Conservation (phyloP, 2,113 vertebrate species). For the Chiloscyllium plagiosum region DNA sequence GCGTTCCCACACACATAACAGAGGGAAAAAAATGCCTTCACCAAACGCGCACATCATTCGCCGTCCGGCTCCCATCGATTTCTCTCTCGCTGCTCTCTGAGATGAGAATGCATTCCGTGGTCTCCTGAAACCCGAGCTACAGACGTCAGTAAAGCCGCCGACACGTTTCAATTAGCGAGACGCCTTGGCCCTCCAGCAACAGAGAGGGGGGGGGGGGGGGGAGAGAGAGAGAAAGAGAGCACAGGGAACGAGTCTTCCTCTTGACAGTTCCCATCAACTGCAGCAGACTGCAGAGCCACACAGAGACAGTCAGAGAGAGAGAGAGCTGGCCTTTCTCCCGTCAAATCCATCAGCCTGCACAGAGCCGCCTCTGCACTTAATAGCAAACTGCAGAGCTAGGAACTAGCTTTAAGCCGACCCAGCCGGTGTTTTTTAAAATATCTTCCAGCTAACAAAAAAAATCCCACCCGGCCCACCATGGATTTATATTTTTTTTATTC, state of each 20-base stretch:
- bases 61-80: slow-evolving; percentile 64
- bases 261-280: slow-evolving; percentile 50
- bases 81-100: slow-evolving; percentile 43
- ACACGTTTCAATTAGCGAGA: slow-evolving; percentile 81
- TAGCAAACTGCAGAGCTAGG: background rate
- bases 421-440: background rate
- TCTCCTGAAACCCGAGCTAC: slow-evolving; percentile 68
- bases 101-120: slow-evolving; percentile 73
- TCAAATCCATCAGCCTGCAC: background rate
- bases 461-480: background rate
- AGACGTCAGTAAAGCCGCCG: slow-evolving; percentile 73
- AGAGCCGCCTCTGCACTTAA: background rate
- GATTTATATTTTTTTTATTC: background rate
- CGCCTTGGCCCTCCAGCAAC: slow-evolving; percentile 61
- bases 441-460: background rate
- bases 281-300: slow-evolving; percentile 43
- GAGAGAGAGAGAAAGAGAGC: slow-evolving; percentile 34
- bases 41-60: slow-evolving; percentile 40
- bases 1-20: too few relatives aligned
- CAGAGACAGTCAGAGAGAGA: background rate
- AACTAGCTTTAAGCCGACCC: background rate
- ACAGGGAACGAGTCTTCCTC: slow-evolving; percentile 30
- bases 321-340: too few relatives aligned
- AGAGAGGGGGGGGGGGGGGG: slow-evolving; percentile 39
- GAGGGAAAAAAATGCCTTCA: background rate